Base-by-base conservation (phyloP, 2,113 vertebrate genomes). In the Zapus hudsonius region DNA sequence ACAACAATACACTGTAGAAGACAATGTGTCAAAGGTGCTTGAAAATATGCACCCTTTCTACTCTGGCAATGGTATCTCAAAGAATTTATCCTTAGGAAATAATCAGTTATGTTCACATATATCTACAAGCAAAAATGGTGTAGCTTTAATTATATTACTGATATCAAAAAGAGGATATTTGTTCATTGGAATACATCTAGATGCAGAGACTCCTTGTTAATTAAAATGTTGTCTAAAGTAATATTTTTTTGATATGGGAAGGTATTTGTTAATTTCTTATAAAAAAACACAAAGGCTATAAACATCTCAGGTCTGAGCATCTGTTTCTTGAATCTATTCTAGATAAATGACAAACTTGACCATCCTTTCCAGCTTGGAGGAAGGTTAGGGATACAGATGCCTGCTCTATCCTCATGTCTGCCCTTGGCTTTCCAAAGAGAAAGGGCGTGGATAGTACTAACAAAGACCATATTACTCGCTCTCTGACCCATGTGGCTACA, bases 391-490 rank as follows among this genome's bases (percentile, higher is more conserved):
- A 7, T 25, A 61, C 38, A 20, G 52, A 27, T 55, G 10, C 0
- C 22, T 81, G 9, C 33, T 3, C 4, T 11, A 5, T 12, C 23
- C 25, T 52, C 10, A 2, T 19, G 15, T 31, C 12, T 40, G 4
- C 15, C 23, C 17, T 55, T 23, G 12, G 29, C 5, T 72, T n/a
- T 52, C 12, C 36, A 0, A 0, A 15, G 2, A 7, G 20, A 2
- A 29, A 38, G 23, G 5, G 3, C 7, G 25, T 57, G 33, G 27
- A 72, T 12, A 17, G 40, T 23, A 23, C 52, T 19, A 5, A 73
- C n/a, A n/a, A 3, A 52, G 44, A 25, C 3, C 5, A 4, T 15
- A 31, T 5, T 1, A 1, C 4, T 9, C 8, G 44, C 19, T 73
- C 17, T 80, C 4, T 6, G 22, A 47, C 67, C 10, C 44, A 13